These are phyloP conservation scores for Spongilla lacustris DNA, from an alignment of 37 sponge, comb jelly and placozoan species.

Conservation along the genomic window DNA sequence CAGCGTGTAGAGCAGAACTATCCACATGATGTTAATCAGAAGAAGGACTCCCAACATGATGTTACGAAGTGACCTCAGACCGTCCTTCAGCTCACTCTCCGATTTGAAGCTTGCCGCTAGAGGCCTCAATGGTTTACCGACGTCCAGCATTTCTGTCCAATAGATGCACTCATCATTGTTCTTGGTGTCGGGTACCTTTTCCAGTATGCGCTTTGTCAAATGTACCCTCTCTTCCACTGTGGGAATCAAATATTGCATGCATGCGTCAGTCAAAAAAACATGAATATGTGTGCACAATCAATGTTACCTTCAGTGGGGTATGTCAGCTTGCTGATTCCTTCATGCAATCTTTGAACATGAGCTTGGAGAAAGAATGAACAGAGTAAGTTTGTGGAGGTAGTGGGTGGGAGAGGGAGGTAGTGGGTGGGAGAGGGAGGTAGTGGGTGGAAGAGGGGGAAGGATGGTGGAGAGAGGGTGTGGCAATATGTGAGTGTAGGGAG, in stretches of 20 bases:
- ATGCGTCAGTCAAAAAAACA: too few relatives aligned
- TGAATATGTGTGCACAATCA: background rate
- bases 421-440: too few relatives aligned
- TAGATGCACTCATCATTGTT: background rate
- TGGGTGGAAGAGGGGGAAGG: too few relatives aligned
- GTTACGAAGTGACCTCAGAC: conserved; percentile 56
- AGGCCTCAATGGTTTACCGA: conserved; percentile 30
- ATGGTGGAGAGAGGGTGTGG: too few relatives aligned
- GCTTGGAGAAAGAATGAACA: too few relatives aligned
- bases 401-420: too few relatives aligned
- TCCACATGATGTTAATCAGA: conserved; percentile 76
- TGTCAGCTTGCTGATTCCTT: too few relatives aligned
- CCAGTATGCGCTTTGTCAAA: conserved; percentile 28
- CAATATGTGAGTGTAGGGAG: too few relatives aligned
- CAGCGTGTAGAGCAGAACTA: conserved; percentile 51
- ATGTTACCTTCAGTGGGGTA: too few relatives aligned
- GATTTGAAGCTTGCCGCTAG: conserved; percentile 30
- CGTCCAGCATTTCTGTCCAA: conserved; percentile 12
- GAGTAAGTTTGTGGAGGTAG: too few relatives aligned
- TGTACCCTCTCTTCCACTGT: conserved; percentile 50
- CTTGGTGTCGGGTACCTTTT: background rate
- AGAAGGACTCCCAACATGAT: conserved; percentile 31
- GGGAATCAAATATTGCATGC: too few relatives aligned
- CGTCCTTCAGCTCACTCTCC: conserved; percentile 42
- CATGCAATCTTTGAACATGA: too few relatives aligned